Evolutionary conservation across 2,113 vertebrate genomes (phyloP), one percentile per base, ranked within the genome.

Genomic region (Leuciscus idus): DNA sequence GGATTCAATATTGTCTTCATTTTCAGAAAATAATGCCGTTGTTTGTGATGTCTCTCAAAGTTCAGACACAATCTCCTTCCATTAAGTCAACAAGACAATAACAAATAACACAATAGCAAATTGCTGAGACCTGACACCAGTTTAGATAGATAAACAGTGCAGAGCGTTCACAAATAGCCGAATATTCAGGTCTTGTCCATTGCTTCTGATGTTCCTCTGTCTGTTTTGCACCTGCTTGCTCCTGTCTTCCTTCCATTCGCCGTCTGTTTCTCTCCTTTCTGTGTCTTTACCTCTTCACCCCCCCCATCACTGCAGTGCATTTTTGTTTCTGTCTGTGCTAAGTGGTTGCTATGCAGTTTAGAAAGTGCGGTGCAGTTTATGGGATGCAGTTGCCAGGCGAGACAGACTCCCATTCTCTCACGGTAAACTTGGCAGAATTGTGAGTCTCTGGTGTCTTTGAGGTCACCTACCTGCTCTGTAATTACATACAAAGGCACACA

Each of bases 341-440:
- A 72, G 82, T 78, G 84, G 70, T n/a, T 81, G 83, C 84, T 72
- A 75, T 70, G 80, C 43, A 82, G 80, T 82, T 82, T 82, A 68
- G 62, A 70, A 68, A 82, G 46, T 70, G 61, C 5, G 1, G 61
- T 84, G 84, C 77, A 57, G 74, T 74, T 86, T 84, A 81, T 84
- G 81, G 74, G 75, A 84, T 80, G 39, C 26, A 8, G 87, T 88
- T 88, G 87, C 87, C 64, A 84, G 81, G 84, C 57, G 57, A 81
- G 68, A 55, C 46, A 68, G 81, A 15, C 68, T 68, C 79, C 79
- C 6, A 23, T 61, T 64, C 30, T 85, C 72, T 86, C 74, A 33
- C 26, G 26, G 43, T 81, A 74, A 84, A 55, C 76, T 84, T n/a
- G 46, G 43, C 81, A 55, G 57, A 70, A 13, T 77, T 74, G 75